phyloP scores from a whole-genome alignment of 1,140 invertebrate species.

The Drosophila chauvacae region DNA sequence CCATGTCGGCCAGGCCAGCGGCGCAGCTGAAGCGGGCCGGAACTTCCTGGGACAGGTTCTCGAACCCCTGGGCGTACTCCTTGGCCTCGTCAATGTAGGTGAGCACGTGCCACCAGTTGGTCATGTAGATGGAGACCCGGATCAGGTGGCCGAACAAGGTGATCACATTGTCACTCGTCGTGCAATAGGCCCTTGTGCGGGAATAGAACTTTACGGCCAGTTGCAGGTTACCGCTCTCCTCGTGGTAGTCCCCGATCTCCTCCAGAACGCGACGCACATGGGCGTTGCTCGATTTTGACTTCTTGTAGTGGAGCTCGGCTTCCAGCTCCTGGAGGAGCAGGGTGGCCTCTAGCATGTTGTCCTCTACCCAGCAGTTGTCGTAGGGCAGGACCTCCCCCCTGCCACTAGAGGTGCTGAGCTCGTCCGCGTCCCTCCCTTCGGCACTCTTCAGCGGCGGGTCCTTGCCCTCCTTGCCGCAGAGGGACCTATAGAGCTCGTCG shows the following conservation, averaged over 20 bases:
- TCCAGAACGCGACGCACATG: slow-evolving; percentile 60
- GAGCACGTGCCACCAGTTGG: slow-evolving; percentile 71
- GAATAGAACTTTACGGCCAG: slow-evolving; percentile 65
- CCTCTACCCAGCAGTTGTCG: slow-evolving; percentile 47
- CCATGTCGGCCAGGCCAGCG: slow-evolving; percentile 59
- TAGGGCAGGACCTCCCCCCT: not conserved
- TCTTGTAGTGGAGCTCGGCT: slow-evolving; percentile 65
- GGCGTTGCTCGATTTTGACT: slow-evolving; percentile 54
- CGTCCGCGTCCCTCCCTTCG: not conserved
- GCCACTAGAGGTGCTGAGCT: slow-evolving; percentile 9
- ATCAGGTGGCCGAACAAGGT: slow-evolving; percentile 64
- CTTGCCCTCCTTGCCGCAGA: slow-evolving; percentile 23
- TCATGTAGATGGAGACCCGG: slow-evolving; percentile 64
- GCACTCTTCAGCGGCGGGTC: not conserved
- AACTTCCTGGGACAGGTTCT: slow-evolving; percentile 30
- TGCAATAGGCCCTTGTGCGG: slow-evolving; percentile 60
- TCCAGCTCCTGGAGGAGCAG: slow-evolving; percentile 65
- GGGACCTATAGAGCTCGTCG: slow-evolving; percentile 52
- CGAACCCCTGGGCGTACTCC: slow-evolving; percentile 55
- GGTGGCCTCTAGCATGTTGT: slow-evolving; percentile 57
- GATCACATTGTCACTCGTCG: slow-evolving; percentile 65
- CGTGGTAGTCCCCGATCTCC: slow-evolving; percentile 69
- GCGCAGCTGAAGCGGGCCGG: slow-evolving; percentile 55
- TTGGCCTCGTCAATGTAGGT: slow-evolving; percentile 72
- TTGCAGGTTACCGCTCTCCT: slow-evolving; percentile 62